phyloP scores from a whole-genome alignment of 2,113 vertebrate species.

The Labrus mixtus region DNA sequence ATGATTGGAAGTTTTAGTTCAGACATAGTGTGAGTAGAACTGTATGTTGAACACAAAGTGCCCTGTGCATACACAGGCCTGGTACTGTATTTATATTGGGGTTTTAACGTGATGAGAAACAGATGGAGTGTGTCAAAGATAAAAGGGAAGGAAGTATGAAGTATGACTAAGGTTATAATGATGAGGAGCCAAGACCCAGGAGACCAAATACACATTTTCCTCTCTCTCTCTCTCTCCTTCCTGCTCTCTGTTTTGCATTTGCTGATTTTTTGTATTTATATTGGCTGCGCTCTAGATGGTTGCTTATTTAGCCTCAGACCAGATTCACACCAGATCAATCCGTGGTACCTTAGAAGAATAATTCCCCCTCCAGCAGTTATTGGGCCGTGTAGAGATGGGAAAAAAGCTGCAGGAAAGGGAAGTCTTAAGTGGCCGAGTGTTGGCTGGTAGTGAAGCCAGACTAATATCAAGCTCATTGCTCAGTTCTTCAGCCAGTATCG shows the following conservation, averaged over 20 bases:
- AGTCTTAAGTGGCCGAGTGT: slow-evolving; percentile 58
- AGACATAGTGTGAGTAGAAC: slow-evolving; percentile 17
- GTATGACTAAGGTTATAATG: slow-evolving; percentile 81
- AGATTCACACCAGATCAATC: slow-evolving; percentile 69
- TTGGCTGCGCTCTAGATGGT: slow-evolving; percentile 49
- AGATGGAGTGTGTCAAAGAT: slow-evolving; percentile 80
- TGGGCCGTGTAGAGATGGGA: slow-evolving; percentile 35
- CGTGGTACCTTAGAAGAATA: slow-evolving; percentile 51
- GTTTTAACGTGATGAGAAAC: slow-evolving; percentile 75
- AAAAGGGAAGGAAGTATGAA: slow-evolving; percentile 82
- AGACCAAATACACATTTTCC: slow-evolving; percentile 64
- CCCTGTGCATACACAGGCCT: slow-evolving; percentile 52
- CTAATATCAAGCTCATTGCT: slow-evolving; percentile 78
- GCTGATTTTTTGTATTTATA: slow-evolving; percentile 18
- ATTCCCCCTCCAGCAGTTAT: slow-evolving; percentile 59
- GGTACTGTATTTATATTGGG: slow-evolving; percentile 73
- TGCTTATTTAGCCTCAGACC: slow-evolving; percentile 64
- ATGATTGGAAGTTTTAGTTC: slow-evolving; percentile 17
- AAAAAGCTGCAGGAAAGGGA: slow-evolving; percentile 49
- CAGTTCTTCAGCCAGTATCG: slow-evolving; percentile 75
- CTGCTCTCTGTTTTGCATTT: slow-evolving; percentile 63
- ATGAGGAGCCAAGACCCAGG: slow-evolving; percentile 69
- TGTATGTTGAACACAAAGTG: slow-evolving; percentile 35
- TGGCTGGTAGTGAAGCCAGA: slow-evolving; percentile 56
- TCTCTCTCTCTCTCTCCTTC: slow-evolving; percentile 29